Base-by-base conservation (phyloP, 2,888 invertebrate species). In the Mongoloraphidia duomilia region DNA sequence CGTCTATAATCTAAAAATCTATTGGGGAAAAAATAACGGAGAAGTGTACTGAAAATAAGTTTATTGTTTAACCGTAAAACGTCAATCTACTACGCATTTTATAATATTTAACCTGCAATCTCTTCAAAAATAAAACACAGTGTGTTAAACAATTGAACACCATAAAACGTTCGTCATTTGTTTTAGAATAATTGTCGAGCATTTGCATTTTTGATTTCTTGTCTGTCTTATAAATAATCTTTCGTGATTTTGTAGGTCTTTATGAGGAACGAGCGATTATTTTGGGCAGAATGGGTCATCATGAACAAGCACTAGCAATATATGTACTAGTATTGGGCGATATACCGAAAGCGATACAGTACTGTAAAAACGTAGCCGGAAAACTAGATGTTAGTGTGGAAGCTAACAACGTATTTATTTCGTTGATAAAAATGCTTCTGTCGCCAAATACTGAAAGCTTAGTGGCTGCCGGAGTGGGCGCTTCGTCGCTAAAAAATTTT, bases 181-280 rank as follows among this genome's bases (percentile, higher is more conserved):
- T 17, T 17, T 17, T 17, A 3, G 4, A 17, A 17, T 17, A 17
- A 17, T 4, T n/a, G n/a, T n/a, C n/a, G 4, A 17, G 2, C 17
- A 17, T 17, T 17, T 2, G 17, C 2, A 17, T 4, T 17, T 17
- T 17, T 4, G 17, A 17, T 17, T 17, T 26, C 5, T 26, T 26
- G 6, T 26, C 6, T 6, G 6, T 6, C 26, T 26, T 26, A 6
- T 26, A 26, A 26, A 26, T 3, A 26, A 6, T 26, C 3, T 26
- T 26, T 26, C 26, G 26, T 26, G 26, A 26, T 26, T 26, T 42
- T 42, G 34, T 58, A 79, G 79, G 70, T 50, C 71, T 97, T 59
- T 82, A 88, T 61, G 94, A 96, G 64, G 97, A 97, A 65, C 76
- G 94, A 52, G 96, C 97, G 0, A 76, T 97, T n/a, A 83, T 98